Base-by-base conservation (phyloP, 1,140 invertebrate species). In the Kradibia gibbosae region DNA sequence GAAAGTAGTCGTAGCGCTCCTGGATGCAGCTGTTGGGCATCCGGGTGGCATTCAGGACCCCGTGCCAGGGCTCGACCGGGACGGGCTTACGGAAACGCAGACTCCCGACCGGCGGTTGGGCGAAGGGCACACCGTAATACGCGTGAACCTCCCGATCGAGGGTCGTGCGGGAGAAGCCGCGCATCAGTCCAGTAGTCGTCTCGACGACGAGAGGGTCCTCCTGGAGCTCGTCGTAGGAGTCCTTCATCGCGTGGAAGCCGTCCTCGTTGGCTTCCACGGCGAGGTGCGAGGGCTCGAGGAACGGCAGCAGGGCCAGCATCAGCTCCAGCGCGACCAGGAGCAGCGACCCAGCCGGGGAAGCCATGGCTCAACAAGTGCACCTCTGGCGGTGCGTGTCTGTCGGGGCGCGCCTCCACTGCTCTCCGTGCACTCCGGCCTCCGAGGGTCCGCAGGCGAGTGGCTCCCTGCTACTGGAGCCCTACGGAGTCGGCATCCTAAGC, bases 51-150 rank as follows among this genome's bases (percentile, higher is more conserved):
- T 97, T 95, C 20, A 95, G 91, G 0, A 97, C 93, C 2, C 95
- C 96, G 85, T 95, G 93, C 98, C 98, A 99, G 0, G 95, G 94
- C 82, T 97, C 95, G 53, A 95, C 93, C 17, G 97, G 95, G 62
- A 96, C 93, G 0, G 98, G 97, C 84, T 95, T 95, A 25, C 95
- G 93, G 90, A 99, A 99, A 76, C 98, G 93, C 42, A 98, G 91
- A 39, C 96, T 94, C 1, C 96, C 97, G 25, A 96, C 88, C 0
- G 98, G 98, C 0, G 98, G 97, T 89, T 98, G 97, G 0, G 98
- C 98, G 89, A 97, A 99, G 0, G 98, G 98, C 82, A 99, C 97
- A 4, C 97, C 97, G n/a, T 95, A 95, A 88, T 96, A 99, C 15
- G 96, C 95, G 88, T 98, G 96, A 0, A 99, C 95, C 86, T 97